These are phyloP conservation scores for Trachymyrmex cornetzi DNA, from an alignment of 1,140 invertebrate species.

Conservation along the genomic window DNA sequence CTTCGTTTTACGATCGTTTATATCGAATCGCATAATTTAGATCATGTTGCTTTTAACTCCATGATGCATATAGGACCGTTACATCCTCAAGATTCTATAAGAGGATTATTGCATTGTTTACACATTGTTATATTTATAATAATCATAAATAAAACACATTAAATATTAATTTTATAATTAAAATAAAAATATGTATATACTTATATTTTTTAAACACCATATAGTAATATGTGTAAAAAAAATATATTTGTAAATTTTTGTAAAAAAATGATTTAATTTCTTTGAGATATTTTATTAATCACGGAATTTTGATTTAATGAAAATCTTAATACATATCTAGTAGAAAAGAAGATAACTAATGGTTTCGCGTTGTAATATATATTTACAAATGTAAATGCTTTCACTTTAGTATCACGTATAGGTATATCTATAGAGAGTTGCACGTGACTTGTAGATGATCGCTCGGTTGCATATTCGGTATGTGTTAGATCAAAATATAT, in stretches of 20 bases:
- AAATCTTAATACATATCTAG: background rate
- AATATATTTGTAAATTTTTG: background rate
- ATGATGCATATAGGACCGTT: background rate
- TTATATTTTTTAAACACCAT: no score
- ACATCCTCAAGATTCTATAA: background rate
- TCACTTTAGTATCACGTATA: conserved; percentile 18
- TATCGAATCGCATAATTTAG: conserved; percentile 14
- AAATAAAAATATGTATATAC: background rate
- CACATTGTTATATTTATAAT: background rate
- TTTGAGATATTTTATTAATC: background rate
- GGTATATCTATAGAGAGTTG: conserved; percentile 30
- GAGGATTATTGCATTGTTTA: background rate
- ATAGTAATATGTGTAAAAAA: no score
- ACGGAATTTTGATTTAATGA: background rate
- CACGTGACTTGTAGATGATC: conserved; percentile 45
- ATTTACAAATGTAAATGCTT: conserved; percentile 35
- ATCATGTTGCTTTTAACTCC: background rate
- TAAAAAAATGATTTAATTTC: background rate
- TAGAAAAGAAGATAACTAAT: background rate
- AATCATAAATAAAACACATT: background rate
- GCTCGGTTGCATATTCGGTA: conserved; percentile 3
- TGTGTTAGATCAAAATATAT: background rate
- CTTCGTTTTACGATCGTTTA: conserved; percentile 4
- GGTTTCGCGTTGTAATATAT: conserved; percentile 7
- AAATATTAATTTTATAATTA: conserved; percentile 11